These are phyloP conservation scores for Lycocerus yunnanus DNA, from an alignment of 2,888 invertebrate genomes.

Conservation along the genomic window DNA sequence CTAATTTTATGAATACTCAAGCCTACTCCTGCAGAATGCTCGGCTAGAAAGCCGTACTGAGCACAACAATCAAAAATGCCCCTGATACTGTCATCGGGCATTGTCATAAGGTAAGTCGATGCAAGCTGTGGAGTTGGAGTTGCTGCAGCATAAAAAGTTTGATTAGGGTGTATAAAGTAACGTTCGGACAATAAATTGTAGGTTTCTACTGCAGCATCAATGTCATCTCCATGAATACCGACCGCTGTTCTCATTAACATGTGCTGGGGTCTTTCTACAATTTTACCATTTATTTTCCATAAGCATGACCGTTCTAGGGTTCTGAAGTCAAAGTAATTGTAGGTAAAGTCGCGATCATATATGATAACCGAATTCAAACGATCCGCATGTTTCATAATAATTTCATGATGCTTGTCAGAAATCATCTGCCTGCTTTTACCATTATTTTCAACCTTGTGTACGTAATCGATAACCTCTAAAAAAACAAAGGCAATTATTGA, in stretches of 20 bases:
- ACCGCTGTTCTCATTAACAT: conserved; percentile 98
- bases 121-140: conserved; percentile 91
- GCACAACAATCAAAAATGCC: conserved; percentile 92
- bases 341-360: conserved; percentile 94
- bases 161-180: conserved; percentile 97
- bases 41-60: conserved; percentile 93
- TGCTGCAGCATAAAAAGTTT: conserved; percentile 94
- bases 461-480: conserved; percentile 88
- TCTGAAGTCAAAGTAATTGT: conserved; percentile 99
- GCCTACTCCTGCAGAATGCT: conserved; percentile 97
- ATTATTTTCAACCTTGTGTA: conserved; percentile 77
- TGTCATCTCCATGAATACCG: conserved; percentile 93
- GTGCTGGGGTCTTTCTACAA: conserved; percentile 96
- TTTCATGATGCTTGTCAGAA: conserved; percentile 77
- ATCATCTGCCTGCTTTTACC: conserved; percentile 78
- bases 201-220: conserved; percentile 91
- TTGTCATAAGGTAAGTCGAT: conserved; percentile 93
- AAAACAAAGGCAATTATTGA: conserved; percentile 48
- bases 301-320: conserved; percentile 95
- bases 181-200: conserved; percentile 94
- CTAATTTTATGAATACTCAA: conserved; percentile 95
- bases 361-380: conserved; percentile 92
- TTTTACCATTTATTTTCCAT: conserved; percentile 87
- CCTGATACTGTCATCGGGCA: conserved; percentile 93
- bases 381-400: conserved; percentile 87